phyloP scores from a whole-genome alignment of 2,888 invertebrate species.

The Campoletis raptor region DNA sequence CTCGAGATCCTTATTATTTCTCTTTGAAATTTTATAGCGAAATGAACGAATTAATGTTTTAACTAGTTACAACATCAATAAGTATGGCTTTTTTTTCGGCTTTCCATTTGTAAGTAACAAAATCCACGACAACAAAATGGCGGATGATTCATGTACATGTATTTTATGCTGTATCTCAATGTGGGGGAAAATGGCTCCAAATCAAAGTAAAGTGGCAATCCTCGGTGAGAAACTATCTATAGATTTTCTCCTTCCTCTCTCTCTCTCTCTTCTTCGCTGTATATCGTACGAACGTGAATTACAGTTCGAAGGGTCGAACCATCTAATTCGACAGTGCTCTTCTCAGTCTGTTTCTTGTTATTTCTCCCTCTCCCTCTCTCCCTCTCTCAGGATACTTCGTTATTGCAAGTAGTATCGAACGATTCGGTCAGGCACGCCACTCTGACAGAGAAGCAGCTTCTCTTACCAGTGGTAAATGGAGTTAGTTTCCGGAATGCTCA shows the following conservation, averaged over 20 bases:
- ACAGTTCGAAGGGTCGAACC: slow-evolving; percentile 76
- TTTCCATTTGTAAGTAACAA: not conserved
- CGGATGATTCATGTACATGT: slow-evolving; percentile 5
- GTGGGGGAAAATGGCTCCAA: slow-evolving; percentile 62
- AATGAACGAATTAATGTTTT: not conserved
- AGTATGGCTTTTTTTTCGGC: not conserved
- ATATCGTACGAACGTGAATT: slow-evolving; percentile 74
- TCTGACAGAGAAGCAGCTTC: slow-evolving; percentile 54
- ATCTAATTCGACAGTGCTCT: slow-evolving; percentile 74
- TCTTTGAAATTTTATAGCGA: not conserved
- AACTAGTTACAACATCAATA: not conserved
- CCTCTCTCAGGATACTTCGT: slow-evolving; percentile 40
- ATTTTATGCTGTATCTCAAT: slow-evolving; percentile 29
- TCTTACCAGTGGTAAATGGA: slow-evolving; percentile 74
- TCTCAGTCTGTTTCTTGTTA: not conserved
- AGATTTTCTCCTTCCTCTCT: slow-evolving; percentile 1
- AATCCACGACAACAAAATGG: not conserved
- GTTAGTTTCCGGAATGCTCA: slow-evolving; percentile 78
- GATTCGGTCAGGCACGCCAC: slow-evolving; percentile 42
- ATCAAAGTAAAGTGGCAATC: slow-evolving; percentile 71
- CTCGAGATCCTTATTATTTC: no score
- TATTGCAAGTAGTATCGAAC: slow-evolving; percentile 55
- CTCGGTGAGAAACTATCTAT: slow-evolving; percentile 24
- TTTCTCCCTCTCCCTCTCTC: slow-evolving; percentile 27
- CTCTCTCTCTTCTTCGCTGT: not conserved